These are phyloP conservation scores for Augochlorella aurata DNA, from an alignment of 2,888 invertebrate genomes.

Conservation along the genomic window DNA sequence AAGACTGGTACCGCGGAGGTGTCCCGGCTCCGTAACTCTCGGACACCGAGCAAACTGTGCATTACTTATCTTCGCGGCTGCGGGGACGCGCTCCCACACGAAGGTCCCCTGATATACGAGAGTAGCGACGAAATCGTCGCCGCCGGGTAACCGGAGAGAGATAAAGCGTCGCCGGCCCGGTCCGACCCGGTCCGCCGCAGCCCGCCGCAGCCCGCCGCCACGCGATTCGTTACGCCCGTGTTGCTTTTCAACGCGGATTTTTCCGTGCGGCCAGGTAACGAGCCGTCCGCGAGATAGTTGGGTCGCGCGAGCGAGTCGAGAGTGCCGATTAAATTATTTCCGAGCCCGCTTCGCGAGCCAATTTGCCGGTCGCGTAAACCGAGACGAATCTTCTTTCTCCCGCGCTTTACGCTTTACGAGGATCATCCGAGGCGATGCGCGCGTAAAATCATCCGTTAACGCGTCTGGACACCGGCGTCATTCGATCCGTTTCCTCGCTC, in stretches of 20 bases:
- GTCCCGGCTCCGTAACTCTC: conserved; percentile 42
- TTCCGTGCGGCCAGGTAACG: conserved; percentile 28
- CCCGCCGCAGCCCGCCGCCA: conserved; percentile 7
- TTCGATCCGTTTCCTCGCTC: conserved; percentile 19
- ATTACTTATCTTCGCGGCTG: conserved; percentile 57
- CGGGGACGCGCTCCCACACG: conserved; percentile 48
- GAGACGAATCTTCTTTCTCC: not conserved
- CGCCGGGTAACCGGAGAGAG: conserved; percentile 44
- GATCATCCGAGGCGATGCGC: not conserved
- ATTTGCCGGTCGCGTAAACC: not conserved
- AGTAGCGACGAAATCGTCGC: conserved; percentile 43
- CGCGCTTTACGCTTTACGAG: not conserved
- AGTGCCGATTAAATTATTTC: not conserved
- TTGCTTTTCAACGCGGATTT: conserved; percentile 31
- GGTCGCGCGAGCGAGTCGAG: not conserved
- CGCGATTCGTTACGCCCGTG: conserved; percentile 35
- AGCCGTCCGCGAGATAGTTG: conserved; percentile 35
- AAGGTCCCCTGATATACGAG: conserved; percentile 51
- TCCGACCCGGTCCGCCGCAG: too few species aligned
- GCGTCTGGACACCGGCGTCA: not conserved
- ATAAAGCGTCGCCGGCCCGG: conserved; percentile 35
- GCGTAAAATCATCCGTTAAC: conserved; percentile 20
- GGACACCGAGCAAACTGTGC: conserved; percentile 49
- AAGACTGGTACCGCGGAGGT: conserved; percentile 21
- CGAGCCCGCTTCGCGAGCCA: not conserved